Evolutionary conservation across 2,113 vertebrate species (phyloP).

Genomic region (Tor tambroides): DNA sequence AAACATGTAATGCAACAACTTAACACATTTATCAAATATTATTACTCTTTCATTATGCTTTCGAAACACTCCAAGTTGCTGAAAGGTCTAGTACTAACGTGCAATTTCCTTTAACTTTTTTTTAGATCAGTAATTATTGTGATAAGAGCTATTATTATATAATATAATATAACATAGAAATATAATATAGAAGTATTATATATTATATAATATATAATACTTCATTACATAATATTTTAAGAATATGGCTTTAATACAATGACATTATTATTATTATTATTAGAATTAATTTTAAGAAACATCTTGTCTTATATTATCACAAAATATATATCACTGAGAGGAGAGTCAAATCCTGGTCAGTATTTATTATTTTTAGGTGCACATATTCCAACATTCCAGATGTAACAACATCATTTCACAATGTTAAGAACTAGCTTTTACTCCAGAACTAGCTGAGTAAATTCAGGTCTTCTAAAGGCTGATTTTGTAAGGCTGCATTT

Average conservation of each 20-base stretch:
- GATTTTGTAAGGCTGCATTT: not conserved
- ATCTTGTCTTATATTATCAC: too few relatives aligned
- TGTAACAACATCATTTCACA: not conserved
- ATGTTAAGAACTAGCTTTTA: not conserved
- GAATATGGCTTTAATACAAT: not conserved
- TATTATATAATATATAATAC: too few relatives aligned
- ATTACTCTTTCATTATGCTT: not conserved
- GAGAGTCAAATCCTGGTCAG: too few relatives aligned
- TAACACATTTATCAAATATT: not conserved
- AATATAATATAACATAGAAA: too few relatives aligned
- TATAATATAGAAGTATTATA: too few relatives aligned
- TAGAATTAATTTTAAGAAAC: too few relatives aligned
- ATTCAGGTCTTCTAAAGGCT: not conserved
- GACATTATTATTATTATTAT: too few relatives aligned
- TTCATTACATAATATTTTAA: not conserved
- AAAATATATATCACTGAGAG: too few relatives aligned
- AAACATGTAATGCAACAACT: not conserved
- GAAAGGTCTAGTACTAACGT: not conserved
- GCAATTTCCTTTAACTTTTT: not conserved
- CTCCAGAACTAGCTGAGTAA: not conserved
- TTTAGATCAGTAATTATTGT: not conserved
- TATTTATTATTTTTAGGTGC: not conserved
- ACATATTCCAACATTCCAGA: not conserved
- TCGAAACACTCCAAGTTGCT: not conserved
- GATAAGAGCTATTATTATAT: not conserved